Base-by-base conservation (phyloP, 2,888 invertebrate genomes). In the Callimorpha dominula region DNA sequence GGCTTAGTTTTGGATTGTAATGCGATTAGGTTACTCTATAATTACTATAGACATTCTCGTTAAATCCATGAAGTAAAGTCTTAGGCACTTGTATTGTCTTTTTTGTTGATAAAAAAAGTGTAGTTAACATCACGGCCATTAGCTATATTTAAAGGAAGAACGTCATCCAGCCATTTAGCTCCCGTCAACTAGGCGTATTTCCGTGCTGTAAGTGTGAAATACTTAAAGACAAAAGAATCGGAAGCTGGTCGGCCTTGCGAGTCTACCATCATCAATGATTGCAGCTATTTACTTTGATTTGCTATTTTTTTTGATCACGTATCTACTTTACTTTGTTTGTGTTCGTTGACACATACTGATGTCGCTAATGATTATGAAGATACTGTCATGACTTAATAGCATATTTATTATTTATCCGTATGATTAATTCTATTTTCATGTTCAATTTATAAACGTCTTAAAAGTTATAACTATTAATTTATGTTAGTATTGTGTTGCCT, bases 181-280 rank as follows among this genome's bases (percentile, higher is more conserved):
- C 89, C 89, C 91, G 91, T 91, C 92, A 94, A 93, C 94, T 92
- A 92, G 86, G 89, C 95, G 94, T 95, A 89, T 91, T 94, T 95
- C 95, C 95, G 94, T 84, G 88, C 86, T 81, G 87, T 88, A 87
- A 91, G 90, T 90, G 90, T 89, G 83, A 92, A 89, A 87, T 87
- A 85, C 83, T 87, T 84, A 90, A 89, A 75, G 63, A 93, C 93
- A 94, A 94, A 94, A 91, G 90, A 90, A 90, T 92, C 91, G 90
- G 92, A 93, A 92, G 90, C 91, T 85, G 78, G 78, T 77, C 85
- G 91, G 86, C 94, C 94, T 94, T 92, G 92, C 83, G 77, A 80
- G 72, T 73, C 75, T 81, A 82, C 83, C 88, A 88, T 89, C 89
- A 87, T 86, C 87, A 86, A 87, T 88, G 85, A 87, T 87, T 86